Evolutionary conservation across 2,113 vertebrate genomes (phyloP).

Genomic region (Turdus rufiventris): DNA sequence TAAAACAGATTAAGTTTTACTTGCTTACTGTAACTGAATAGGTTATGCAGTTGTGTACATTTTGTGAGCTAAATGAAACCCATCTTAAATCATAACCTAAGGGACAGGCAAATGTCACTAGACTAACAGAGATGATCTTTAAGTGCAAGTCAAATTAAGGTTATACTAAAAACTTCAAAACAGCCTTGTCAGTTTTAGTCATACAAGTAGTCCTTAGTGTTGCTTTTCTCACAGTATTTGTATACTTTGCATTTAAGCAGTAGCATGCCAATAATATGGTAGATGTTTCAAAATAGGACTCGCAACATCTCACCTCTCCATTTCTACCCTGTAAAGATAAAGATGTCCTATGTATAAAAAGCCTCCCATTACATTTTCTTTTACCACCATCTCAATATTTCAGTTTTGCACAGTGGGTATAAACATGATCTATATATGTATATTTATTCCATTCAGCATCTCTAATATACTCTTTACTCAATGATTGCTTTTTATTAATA

Average conservation of each 20-base stretch:
- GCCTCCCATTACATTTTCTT: not conserved
- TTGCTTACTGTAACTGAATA: slow-evolving; percentile 3
- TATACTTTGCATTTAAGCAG: slow-evolving; percentile 47
- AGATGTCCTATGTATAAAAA: not conserved
- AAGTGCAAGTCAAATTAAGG: not conserved
- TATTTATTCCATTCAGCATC: not conserved
- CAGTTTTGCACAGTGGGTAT: not conserved
- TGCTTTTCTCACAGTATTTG: not conserved
- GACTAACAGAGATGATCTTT: not conserved
- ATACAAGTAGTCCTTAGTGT: not conserved
- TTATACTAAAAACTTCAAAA: not conserved
- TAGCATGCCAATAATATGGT: not conserved
- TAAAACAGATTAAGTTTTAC: slow-evolving; percentile 22
- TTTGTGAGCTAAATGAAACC: slow-evolving; percentile 51
- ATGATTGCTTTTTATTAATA: not conserved
- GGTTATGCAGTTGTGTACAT: slow-evolving; percentile 24
- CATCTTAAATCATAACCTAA: not conserved
- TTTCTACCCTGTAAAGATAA: not conserved
- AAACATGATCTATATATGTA: not conserved
- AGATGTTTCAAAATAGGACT: not conserved
- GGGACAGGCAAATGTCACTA: not conserved
- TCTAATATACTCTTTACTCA: not conserved
- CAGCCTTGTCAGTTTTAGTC: not conserved
- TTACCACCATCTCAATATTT: not conserved
- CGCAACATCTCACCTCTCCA: not conserved